Evolutionary conservation across 2,888 invertebrate genomes (phyloP), one percentile per base, ranked within the genome.

Genomic region (Brachyptera putata): DNA sequence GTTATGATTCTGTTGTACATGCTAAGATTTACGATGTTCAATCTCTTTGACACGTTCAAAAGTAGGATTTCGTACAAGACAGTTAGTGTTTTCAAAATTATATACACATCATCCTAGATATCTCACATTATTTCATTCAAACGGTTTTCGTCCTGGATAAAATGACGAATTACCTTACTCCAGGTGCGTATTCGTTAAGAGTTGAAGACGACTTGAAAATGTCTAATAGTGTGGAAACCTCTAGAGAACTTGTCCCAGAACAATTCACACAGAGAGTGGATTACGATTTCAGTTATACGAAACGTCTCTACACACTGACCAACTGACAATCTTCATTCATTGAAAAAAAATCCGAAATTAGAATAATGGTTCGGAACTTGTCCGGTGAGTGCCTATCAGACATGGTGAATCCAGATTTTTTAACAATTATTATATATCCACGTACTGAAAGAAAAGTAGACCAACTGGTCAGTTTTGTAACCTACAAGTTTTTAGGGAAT

Each of bases 401-500:
- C 46, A 2, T n/a, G 11, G 4, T 13, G n/a, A 46, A 46, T 24
- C 46, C 22, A 46, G 46, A 24, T 24, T 22, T 5, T 3, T 13
- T n/a, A 4, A 18, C 9, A 3, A 24, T 18, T 43, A 9, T 21
- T 22, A 5, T 7, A 30, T 46, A 14, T 41, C 41, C 41, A 41
- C 41, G 14, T 16, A 41, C 41, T 41, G 18, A 41, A 24, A 24
- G 46, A 46, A 46, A 46, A 46, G 22, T 46, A 7, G 18, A 50
- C 26, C 21, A 50, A 53, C 53, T 53, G 53, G 53, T 53, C 34
- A 53, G 53, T 36, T 53, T 22, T 18, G 34, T 36, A 13, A 22
- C 21, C 34, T n/a, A 26, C 50, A 21, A 26, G 50, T 50, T 50
- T 53, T 36, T 53, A 21, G 36, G 25, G 37, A 36, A 36, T 53